phyloP scores from a whole-genome alignment of 2,888 invertebrate genomes.

The Apodemia zela region DNA sequence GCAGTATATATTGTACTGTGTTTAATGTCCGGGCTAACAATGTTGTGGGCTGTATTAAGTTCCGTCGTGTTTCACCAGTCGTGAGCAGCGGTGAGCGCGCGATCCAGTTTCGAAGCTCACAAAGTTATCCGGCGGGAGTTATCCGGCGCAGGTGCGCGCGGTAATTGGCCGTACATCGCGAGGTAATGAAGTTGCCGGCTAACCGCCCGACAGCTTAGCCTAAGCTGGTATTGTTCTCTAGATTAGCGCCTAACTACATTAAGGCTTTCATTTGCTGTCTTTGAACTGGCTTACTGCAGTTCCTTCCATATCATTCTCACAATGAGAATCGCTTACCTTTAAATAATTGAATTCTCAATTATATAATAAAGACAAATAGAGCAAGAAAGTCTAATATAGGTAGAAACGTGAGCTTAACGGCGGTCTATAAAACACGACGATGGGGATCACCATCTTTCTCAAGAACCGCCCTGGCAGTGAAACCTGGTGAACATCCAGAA shows the following conservation, averaged over 20 bases:
- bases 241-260: not conserved
- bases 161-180: slow-evolving; percentile 19
- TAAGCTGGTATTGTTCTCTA: slow-evolving; percentile 7
- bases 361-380: too few relatives aligned
- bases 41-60: not conserved
- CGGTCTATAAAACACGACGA: too few relatives aligned
- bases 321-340: too few relatives aligned
- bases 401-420: too few relatives aligned
- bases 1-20: too few relatives aligned
- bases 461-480: too few relatives aligned
- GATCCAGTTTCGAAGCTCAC: not conserved
- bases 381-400: too few relatives aligned
- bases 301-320: too few relatives aligned
- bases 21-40: not conserved
- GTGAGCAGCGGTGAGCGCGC: not conserved
- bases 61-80: not conserved
- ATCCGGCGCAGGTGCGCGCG: not conserved
- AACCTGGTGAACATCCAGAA: too few relatives aligned
- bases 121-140: slow-evolving; percentile 4
- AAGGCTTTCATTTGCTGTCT: slow-evolving; percentile 7
- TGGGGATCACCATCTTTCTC: too few relatives aligned
- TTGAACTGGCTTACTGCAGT: not conserved
- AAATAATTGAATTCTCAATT: too few relatives aligned
- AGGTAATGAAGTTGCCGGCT: slow-evolving; percentile 20
- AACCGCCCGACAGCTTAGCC: slow-evolving; percentile 3